Evolutionary conservation across 2,113 vertebrate species (phyloP).

Genomic region (Piprites chloris): DNA sequence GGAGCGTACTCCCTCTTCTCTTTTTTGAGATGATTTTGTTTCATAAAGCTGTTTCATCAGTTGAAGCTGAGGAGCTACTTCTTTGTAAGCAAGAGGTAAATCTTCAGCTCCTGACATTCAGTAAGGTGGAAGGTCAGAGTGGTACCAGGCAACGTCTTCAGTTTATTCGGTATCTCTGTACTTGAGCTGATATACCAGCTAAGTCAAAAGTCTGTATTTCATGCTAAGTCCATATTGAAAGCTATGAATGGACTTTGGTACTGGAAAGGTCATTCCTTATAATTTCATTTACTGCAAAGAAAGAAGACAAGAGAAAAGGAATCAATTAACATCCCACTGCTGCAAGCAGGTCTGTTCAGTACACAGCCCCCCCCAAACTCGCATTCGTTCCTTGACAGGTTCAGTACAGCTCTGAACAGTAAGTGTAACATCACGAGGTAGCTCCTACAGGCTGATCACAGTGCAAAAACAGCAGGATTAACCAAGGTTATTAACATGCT

Average conservation of each 20-base stretch:
- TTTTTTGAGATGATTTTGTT: slow-evolving; percentile 66
- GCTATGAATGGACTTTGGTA: slow-evolving; percentile 79
- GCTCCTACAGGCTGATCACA: background rate
- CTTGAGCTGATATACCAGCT: background rate
- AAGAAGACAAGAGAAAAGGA: slow-evolving; percentile 54
- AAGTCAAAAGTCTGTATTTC: background rate
- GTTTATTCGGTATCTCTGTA: background rate
- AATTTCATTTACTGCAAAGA: slow-evolving; percentile 93
- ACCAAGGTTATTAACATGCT: slow-evolving; percentile 23
- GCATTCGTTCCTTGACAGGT: background rate
- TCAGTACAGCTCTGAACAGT: background rate
- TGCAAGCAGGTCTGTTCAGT: background rate
- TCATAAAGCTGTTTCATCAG: background rate
- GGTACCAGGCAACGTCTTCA: slow-evolving; percentile 27
- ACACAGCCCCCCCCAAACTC: background rate
- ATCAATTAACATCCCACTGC: background rate
- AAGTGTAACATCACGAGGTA: background rate
- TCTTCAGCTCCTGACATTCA: slow-evolving; percentile 46
- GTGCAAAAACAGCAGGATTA: background rate
- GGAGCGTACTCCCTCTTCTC: background rate
- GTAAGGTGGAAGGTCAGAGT: slow-evolving; percentile 34
- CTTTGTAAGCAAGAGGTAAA: background rate
- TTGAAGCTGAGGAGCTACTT: slow-evolving; percentile 1
- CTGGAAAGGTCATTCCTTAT: slow-evolving; percentile 96
- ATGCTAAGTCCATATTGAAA: background rate